Evolutionary conservation across 2,888 invertebrate genomes (phyloP).

Genomic region (Cataglyphis cursor): DNA sequence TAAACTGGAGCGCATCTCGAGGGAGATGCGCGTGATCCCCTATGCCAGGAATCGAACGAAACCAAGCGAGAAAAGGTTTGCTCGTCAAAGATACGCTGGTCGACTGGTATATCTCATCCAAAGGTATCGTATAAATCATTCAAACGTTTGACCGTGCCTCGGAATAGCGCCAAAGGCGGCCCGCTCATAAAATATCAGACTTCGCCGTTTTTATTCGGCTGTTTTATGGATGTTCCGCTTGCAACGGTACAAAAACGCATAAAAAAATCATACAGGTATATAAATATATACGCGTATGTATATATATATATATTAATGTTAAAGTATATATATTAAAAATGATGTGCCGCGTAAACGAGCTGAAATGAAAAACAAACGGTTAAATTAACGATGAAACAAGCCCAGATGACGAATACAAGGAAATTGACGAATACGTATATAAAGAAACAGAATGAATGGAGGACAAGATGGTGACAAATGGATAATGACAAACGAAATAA

Average conservation of each 20-base stretch:
- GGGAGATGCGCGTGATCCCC: slow-evolving; percentile 24
- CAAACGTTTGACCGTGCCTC: slow-evolving; percentile 16
- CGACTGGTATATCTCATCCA: slow-evolving; percentile 50
- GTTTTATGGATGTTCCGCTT: slow-evolving; percentile 54
- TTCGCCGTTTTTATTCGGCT: slow-evolving; percentile 18
- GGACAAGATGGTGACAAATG: slow-evolving; percentile 8
- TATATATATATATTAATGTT: neutral
- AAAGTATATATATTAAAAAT: slow-evolving; percentile 30
- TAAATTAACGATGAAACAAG: slow-evolving; percentile 44
- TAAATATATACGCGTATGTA: neutral
- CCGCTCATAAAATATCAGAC: slow-evolving; percentile 29
- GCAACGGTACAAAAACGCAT: slow-evolving; percentile 43
- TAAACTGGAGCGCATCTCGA: slow-evolving; percentile 43
- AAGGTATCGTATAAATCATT: slow-evolving; percentile 49
- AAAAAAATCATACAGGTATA: slow-evolving; percentile 11
- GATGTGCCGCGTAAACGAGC: slow-evolving; percentile 29
- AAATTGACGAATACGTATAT: neutral
- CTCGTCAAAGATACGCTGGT: slow-evolving; percentile 21
- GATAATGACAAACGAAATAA: slow-evolving; percentile 71
- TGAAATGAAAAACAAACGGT: slow-evolving; percentile 45
- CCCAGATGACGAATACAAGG: slow-evolving; percentile 21
- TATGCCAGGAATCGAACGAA: slow-evolving; percentile 9
- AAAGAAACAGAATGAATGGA: slow-evolving; percentile 10
- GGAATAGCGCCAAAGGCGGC: slow-evolving; percentile 34
- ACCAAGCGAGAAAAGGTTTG: slow-evolving; percentile 22